These are phyloP conservation scores for Glossophaga mutica DNA, from an alignment of 2,797 vertebrate genomes.

Conservation along the genomic window DNA sequence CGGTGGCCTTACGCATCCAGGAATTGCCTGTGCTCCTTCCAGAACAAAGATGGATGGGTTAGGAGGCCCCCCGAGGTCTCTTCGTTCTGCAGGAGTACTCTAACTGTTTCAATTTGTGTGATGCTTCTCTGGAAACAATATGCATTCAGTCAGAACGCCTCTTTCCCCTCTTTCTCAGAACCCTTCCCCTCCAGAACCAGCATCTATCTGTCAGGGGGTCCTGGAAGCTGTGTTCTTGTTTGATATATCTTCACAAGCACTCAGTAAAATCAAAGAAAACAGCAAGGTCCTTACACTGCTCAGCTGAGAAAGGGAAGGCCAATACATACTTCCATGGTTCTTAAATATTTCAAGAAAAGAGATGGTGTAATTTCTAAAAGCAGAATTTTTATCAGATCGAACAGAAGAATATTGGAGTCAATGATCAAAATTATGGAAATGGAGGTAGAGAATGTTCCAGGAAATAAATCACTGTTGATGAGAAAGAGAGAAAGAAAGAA, in stretches of 20 bases:
- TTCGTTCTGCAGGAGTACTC: background rate
- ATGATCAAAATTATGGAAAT: background rate
- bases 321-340: background rate
- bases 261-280: background rate
- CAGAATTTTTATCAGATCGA: background rate
- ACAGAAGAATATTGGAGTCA: background rate
- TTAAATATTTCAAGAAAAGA: background rate
- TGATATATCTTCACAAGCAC: background rate
- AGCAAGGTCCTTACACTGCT: background rate
- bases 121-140: background rate
- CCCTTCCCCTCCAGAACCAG: background rate
- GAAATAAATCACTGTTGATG: background rate
- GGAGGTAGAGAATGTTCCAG: background rate
- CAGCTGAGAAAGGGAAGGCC: background rate
- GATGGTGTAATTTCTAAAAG: background rate
- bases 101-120: background rate
- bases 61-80: background rate
- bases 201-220: background rate
- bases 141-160: background rate
- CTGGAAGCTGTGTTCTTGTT: background rate
- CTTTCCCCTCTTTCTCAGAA: background rate
- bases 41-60: background rate
- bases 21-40: background rate
- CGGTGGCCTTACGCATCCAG: background rate
- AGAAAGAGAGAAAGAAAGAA: background rate